These are phyloP conservation scores for Adelges cooleyi DNA, from an alignment of 1,140 invertebrate species.

Conservation along the genomic window DNA sequence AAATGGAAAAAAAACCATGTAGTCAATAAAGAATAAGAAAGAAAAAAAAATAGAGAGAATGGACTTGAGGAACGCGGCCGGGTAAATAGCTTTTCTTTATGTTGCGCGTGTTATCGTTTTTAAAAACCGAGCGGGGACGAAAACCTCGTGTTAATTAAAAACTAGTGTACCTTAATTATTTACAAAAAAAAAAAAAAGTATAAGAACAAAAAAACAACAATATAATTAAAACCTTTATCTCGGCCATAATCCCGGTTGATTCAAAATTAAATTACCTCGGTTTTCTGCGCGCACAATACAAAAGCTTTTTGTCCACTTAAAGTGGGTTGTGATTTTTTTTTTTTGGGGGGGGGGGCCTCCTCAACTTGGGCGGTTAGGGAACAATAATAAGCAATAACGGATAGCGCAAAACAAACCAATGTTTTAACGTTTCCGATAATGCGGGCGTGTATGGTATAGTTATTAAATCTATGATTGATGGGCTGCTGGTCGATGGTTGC, in stretches of 20 bases:
- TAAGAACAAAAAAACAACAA: not conserved
- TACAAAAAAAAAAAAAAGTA: not conserved
- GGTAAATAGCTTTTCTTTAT: not conserved
- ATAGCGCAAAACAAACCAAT: conserved; percentile 4
- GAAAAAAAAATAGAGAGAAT: conserved; percentile 13
- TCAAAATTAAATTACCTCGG: not conserved
- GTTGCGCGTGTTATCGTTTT: not conserved
- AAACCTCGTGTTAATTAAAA: conserved; percentile 19
- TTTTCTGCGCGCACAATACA: not conserved
- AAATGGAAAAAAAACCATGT: not conserved
- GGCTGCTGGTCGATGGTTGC: not conserved
- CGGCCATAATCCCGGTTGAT: conserved; percentile 12
- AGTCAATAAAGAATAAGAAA: not conserved
- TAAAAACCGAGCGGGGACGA: not conserved
- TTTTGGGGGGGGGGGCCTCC: too few relatives aligned
- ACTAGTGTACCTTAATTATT: not conserved
- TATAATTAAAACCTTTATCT: conserved; percentile 22
- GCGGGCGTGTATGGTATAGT: not conserved
- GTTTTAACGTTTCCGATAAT: not conserved
- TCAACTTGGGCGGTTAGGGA: too few relatives aligned
- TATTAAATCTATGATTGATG: conserved; percentile 23
- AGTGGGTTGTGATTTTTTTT: conserved; percentile 6
- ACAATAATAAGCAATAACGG: too few relatives aligned
- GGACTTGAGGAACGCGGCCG: not conserved
- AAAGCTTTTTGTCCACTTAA: not conserved